Percentiles rank a stretch among this genome's conserved stretches.
Evolutionary conservation across 2,888 invertebrate genomes (phyloP).

Genomic region (Crocallis elinguaria): DNA sequence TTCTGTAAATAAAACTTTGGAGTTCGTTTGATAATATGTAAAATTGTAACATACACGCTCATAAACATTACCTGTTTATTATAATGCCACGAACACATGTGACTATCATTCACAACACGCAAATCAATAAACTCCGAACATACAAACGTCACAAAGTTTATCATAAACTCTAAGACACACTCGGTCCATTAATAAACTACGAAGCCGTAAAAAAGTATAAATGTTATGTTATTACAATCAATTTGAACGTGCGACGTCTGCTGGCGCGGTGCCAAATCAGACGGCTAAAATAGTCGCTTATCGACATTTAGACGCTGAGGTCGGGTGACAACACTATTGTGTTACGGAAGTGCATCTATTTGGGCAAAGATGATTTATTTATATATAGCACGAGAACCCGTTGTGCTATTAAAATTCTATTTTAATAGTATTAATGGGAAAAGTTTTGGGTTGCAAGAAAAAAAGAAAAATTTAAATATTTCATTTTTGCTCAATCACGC

Average conservation of each 20-base stretch:
- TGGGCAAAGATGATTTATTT: neutral
- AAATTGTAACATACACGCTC: too few species aligned
- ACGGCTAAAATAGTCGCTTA: conserved; percentile 61
- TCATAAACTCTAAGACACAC: conserved; percentile 12
- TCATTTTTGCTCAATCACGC: too few species aligned
- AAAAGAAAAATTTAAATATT: too few species aligned
- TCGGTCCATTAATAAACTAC: conserved; percentile 27
- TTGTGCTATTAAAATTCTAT: too few species aligned
- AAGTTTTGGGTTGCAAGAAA: too few species aligned
- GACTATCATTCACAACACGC: conserved; percentile 3
- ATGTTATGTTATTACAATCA: conserved; percentile 36
- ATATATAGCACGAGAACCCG: too few species aligned
- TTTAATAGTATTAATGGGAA: too few species aligned
- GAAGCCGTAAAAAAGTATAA: conserved; percentile 34
- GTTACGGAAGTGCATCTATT: conserved; percentile 45
- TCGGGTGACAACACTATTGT: conserved; percentile 62
- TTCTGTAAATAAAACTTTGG: too few species aligned
- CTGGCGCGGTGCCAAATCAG: conserved; percentile 56
- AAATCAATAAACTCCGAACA: conserved; percentile 5
- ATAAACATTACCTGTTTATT: neutral
- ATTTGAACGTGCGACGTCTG: conserved; percentile 27
- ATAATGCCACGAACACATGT: neutral
- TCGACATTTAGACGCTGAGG: conserved; percentile 59
- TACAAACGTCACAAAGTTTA: conserved; percentile 7
- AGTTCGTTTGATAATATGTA: too few species aligned